phyloP scores from a whole-genome alignment of 2,888 invertebrate genomes.

The Tanypteryx hageni region DNA sequence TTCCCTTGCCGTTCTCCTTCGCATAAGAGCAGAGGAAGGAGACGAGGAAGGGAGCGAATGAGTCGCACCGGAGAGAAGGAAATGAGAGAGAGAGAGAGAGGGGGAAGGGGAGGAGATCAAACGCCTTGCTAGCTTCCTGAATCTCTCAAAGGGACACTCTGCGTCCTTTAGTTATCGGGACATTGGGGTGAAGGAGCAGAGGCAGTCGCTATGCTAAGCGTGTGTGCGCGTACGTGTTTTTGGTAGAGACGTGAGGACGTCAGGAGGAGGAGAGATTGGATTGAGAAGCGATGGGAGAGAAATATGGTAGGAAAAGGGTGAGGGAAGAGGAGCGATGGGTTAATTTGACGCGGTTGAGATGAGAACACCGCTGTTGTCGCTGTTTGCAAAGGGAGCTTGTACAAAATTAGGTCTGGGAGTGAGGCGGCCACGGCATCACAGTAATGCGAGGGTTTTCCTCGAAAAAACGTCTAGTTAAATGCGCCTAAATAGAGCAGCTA shows the following conservation, averaged over 20 bases:
- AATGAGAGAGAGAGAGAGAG: background rate
- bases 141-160: background rate
- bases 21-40: background rate
- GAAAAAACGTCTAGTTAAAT: no score
- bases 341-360: background rate
- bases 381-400: background rate
- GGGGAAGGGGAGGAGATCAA: background rate
- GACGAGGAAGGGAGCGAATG: background rate
- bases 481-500: no score
- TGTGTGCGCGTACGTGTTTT: background rate
- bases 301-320: background rate
- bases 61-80: background rate
- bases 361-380: background rate
- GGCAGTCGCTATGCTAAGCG: background rate
- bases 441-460: no score
- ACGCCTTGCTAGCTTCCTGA: background rate
- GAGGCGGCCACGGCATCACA: no score
- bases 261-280: background rate
- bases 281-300: background rate
- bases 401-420: no score
- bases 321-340: background rate
- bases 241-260: conserved; percentile 8
- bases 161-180: background rate
- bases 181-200: background rate
- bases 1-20: background rate